These are phyloP conservation scores for Aproaerema taeniolella DNA, from an alignment of 2,888 invertebrate genomes.

Conservation along the genomic window DNA sequence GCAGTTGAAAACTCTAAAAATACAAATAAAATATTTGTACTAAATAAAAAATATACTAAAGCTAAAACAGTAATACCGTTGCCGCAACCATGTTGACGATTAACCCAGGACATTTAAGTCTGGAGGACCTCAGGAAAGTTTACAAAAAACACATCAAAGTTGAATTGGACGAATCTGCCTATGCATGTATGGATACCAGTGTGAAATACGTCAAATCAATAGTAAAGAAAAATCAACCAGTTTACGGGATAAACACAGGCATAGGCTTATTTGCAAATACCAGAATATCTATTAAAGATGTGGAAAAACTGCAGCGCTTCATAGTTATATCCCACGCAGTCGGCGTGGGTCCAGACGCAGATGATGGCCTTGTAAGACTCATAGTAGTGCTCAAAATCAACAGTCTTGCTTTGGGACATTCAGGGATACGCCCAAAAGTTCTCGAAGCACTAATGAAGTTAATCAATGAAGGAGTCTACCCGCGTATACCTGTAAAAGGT, in stretches of 20 bases:
- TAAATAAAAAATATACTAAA: too few relatives aligned
- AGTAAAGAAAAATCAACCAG: background rate
- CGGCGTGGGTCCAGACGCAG: background rate
- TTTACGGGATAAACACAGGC: conserved; percentile 6
- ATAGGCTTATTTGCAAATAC: conserved; percentile 2
- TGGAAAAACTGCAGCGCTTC: background rate
- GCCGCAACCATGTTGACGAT: too few relatives aligned
- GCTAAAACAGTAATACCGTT: too few relatives aligned
- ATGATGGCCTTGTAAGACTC: conserved; percentile 1
- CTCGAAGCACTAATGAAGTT: conserved; percentile 1
- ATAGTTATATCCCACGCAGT: conserved; percentile 6
- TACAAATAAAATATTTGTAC: too few relatives aligned
- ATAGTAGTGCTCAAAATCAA: conserved; percentile 5
- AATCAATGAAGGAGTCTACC: conserved; percentile 3
- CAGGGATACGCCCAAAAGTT: background rate
- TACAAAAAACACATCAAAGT: too few relatives aligned
- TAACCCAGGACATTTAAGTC: too few relatives aligned
- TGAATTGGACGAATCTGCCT: too few relatives aligned
- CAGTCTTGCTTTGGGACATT: conserved; percentile 3
- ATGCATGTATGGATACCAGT: too few relatives aligned
- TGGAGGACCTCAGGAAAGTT: too few relatives aligned
- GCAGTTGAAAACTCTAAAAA: too few relatives aligned
- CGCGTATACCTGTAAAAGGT: conserved; percentile 5
- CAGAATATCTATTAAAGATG: background rate
- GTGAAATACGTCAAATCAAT: too few relatives aligned